Conservation (phyloP, 2,113 vertebrate species). For the Mugil cephalus region DNA sequence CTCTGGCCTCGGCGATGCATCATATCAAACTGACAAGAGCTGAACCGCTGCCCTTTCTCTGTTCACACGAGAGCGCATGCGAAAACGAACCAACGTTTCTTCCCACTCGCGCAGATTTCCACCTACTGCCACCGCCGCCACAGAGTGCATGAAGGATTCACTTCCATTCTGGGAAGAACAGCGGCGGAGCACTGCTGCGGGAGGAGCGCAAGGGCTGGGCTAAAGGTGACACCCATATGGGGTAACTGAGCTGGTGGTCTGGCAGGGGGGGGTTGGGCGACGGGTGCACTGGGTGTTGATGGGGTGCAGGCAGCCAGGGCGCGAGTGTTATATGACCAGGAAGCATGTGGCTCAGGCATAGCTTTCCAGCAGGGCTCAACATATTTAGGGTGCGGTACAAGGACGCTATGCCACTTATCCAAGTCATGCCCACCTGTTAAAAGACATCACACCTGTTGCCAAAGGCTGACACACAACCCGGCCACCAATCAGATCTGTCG, state of each 20-base stretch:
- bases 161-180: constrained; percentile 70
- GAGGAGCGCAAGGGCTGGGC: constrained; percentile 31
- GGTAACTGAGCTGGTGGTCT: constrained; percentile 60
- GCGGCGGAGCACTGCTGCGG: constrained; percentile 29
- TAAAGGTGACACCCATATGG: constrained; percentile 72
- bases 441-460: constrained; percentile 85
- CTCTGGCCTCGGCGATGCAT: constrained; percentile 73
- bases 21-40: constrained; percentile 75
- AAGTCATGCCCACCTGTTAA: constrained; percentile 85
- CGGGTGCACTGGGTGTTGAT: constrained; percentile 57
- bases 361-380: constrained; percentile 77
- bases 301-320: constrained; percentile 54
- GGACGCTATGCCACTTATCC: constrained; percentile 84
- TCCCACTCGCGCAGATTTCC: constrained; percentile 64
- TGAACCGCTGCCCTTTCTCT: constrained; percentile 70
- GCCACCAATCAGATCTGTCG: constrained; percentile 76
- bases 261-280: constrained; percentile 41
- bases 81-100: constrained; percentile 51
- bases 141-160: constrained; percentile 45
- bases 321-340: constrained; percentile 80
- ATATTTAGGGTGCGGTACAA: constrained; percentile 81
- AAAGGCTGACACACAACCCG: constrained; percentile 65
- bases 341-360: constrained; percentile 79
- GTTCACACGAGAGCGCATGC: constrained; percentile 60
- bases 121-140: constrained; percentile 65